These are phyloP conservation scores for Fregetta grallaria DNA, from an alignment of 2,113 vertebrate genomes.

Conservation along the genomic window DNA sequence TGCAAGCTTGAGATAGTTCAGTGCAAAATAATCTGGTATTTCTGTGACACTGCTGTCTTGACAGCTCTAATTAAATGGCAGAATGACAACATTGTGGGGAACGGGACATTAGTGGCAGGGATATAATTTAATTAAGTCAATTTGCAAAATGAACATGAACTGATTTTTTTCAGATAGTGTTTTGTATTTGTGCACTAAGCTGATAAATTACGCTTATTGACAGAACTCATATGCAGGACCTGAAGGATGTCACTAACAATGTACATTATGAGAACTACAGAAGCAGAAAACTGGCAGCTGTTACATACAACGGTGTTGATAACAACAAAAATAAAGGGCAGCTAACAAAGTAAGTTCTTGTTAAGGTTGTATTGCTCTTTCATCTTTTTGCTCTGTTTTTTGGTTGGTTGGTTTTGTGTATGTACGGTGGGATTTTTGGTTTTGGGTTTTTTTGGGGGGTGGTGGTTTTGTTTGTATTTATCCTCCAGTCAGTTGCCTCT, in stretches of 20 bases:
- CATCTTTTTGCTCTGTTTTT: not conserved
- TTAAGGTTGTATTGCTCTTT: not conserved
- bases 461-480: not conserved
- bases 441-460: not conserved
- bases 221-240: slow-evolving; percentile 99
- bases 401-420: not conserved
- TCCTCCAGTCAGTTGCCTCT: not conserved
- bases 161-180: not conserved
- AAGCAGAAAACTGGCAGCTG: slow-evolving; percentile 95
- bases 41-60: not conserved
- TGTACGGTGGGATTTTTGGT: not conserved
- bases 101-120: not conserved
- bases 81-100: not conserved
- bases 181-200: not conserved
- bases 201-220: not conserved
- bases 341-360: slow-evolving; percentile 89
- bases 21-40: not conserved
- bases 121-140: not conserved
- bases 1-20: not conserved
- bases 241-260: slow-evolving; percentile 99
- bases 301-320: slow-evolving; percentile 96
- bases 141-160: not conserved
- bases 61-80: not conserved
- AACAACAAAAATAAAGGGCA: slow-evolving; percentile 96
- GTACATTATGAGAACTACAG: slow-evolving; percentile 99